Evolutionary conservation across 2,888 invertebrate species (phyloP), one percentile per base, ranked within the genome.

Genomic region (Hofmannophila pseudospretella): DNA sequence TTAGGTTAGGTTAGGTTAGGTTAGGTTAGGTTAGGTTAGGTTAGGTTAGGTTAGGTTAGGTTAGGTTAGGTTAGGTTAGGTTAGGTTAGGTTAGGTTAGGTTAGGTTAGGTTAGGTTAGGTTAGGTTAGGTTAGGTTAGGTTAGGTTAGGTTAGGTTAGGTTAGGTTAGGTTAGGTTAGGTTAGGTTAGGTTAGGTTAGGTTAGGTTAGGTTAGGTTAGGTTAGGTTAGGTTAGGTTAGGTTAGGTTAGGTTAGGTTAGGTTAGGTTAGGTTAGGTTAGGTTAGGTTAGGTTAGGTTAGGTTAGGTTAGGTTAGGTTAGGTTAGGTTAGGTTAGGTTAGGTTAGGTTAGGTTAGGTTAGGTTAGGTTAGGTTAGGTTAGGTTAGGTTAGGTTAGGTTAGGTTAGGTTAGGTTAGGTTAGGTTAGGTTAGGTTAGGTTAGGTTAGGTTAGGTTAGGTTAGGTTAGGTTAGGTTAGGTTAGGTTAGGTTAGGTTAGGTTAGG

Each of bases 101-200:
- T 38, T 36, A 36, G 42, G 42, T 36, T 40, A 44, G 44, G 44
- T 45, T 45, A 45, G 45, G 45, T 45, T 45, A 45, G 45, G 45
- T 45, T 43, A 43, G 40, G 40, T 43, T 41, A 41, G 39, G 43
- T 43, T 43, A 41, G 41, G 41, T 41, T 41, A 43, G 43, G 43
- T 43, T 43, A 43, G 43, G 43, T 43, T 39, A 39, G 42, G 38
- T 42, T 39, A 39, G 42, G 41, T 41, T 41, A 41, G 41, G 41
- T 41, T 41, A 41, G 41, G 41, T 41, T 41, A 41, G 41, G 41
- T 41, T 40, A 42, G 42, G 41, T 36, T 36, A 34, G 42, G 38
- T 38, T 36, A 39, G 42, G 42, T 38, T 38, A 39, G 42, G 42
- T 38, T 38, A 38, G 41, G 41, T 38, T 38, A 38, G 41, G 41